Evolutionary conservation across 2,888 invertebrate species (phyloP).

Genomic region (Arctia plantaginis): DNA sequence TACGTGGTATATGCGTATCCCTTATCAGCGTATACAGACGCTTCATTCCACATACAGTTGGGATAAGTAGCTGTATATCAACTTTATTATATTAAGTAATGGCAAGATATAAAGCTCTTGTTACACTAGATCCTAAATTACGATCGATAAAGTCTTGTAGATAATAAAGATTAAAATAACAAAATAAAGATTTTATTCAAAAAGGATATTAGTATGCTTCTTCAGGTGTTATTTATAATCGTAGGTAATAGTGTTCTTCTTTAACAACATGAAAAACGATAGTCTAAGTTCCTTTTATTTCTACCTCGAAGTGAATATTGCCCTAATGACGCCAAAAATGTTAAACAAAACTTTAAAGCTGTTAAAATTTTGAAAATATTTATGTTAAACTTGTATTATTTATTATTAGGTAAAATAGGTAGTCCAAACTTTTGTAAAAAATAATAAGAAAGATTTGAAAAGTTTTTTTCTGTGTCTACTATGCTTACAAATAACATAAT

Average conservation of each 20-base stretch:
- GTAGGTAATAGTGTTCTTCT: background rate
- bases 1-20: background rate
- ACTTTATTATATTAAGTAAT: background rate
- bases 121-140: background rate
- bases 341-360: background rate
- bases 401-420: too few species aligned
- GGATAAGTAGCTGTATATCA: background rate
- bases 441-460: too few species aligned
- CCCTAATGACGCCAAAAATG: background rate
- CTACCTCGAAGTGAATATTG: background rate
- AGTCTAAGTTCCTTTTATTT: background rate
- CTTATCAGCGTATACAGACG: background rate
- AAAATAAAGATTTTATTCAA: background rate
- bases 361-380: too few species aligned
- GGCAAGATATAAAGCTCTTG: background rate
- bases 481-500: background rate
- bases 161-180: background rate
- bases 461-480: background rate
- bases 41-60: background rate
- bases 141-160: background rate
- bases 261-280: background rate
- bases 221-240: too few species aligned
- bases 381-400: too few species aligned
- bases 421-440: too few species aligned
- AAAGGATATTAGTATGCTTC: background rate